Conservation (phyloP, 2,797 vertebrate genomes). For the Helostoma temminkii region DNA sequence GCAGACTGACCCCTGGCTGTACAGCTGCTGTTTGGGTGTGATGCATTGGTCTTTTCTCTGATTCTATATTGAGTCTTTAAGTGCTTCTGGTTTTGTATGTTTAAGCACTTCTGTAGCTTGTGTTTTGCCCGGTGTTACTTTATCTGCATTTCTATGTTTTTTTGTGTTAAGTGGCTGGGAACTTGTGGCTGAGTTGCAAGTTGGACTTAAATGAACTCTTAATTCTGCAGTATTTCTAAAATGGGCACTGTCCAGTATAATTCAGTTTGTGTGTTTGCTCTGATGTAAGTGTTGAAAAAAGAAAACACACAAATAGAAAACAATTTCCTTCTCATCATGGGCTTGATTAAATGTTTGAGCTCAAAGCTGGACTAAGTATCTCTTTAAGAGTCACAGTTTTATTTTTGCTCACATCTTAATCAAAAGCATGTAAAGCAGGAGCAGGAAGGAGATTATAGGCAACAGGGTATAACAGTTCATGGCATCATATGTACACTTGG, state of each 20-base stretch:
- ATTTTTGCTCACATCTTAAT: slow-evolving; percentile 1
- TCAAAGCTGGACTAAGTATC: slow-evolving; percentile 15
- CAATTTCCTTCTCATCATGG: slow-evolving; percentile 24
- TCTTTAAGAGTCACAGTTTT: slow-evolving; percentile 14
- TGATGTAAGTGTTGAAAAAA: slow-evolving; percentile 18
- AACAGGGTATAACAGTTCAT: too few relatives aligned
- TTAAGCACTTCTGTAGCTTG: not conserved
- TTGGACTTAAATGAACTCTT: not conserved
- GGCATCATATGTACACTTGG: too few relatives aligned
- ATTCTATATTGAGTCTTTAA: slow-evolving; percentile 9
- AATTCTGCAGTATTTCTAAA: not conserved
- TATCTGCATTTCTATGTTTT: not conserved
- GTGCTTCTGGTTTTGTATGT: slow-evolving; percentile 4
- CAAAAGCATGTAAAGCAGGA: too few relatives aligned
- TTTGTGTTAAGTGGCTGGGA: rapidly evolving
- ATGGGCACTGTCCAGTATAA: not conserved
- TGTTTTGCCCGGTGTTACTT: not conserved
- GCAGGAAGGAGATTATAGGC: too few relatives aligned
- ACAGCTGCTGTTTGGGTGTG: slow-evolving; percentile 38
- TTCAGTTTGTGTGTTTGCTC: slow-evolving; percentile 9
- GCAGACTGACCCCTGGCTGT: slow-evolving; percentile 54
- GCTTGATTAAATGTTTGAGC: slow-evolving; percentile 24
- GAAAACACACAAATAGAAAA: slow-evolving; percentile 46
- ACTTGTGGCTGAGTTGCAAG: not conserved
- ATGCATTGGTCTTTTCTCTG: slow-evolving; percentile 18